These are phyloP conservation scores for Euwallacea similis DNA, from an alignment of 1,140 invertebrate species.

Conservation along the genomic window DNA sequence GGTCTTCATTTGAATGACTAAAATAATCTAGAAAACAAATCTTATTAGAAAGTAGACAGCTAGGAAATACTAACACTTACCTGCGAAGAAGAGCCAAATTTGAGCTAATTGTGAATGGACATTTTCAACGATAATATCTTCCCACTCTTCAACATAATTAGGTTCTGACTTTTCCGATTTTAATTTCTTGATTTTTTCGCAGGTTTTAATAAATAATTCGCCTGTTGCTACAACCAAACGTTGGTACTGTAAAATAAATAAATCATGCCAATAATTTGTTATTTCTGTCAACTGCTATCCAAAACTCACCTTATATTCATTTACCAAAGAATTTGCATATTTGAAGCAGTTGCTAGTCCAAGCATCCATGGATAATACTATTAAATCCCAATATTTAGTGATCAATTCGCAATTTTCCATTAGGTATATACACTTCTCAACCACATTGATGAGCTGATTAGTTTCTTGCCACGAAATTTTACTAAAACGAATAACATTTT, in stretches of 20 bases:
- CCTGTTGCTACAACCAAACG: slow-evolving; percentile 57
- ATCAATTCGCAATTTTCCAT: slow-evolving; percentile 54
- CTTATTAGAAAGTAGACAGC: background rate
- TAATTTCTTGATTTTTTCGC: slow-evolving; percentile 55
- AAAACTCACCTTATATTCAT: slow-evolving; percentile 39
- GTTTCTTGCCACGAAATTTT: slow-evolving; percentile 49
- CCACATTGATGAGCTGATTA: slow-evolving; percentile 52
- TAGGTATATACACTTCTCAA: slow-evolving; percentile 52
- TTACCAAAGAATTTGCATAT: slow-evolving; percentile 38
- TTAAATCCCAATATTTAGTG: slow-evolving; percentile 65
- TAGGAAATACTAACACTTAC: slow-evolving; percentile 39
- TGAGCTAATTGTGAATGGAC: slow-evolving; percentile 58
- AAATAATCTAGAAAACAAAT: slow-evolving; percentile 43
- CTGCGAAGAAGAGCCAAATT: slow-evolving; percentile 56
- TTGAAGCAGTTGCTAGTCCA: slow-evolving; percentile 58
- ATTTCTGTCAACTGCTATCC: background rate
- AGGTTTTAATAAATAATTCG: slow-evolving; percentile 57
- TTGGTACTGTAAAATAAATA: slow-evolving; percentile 51
- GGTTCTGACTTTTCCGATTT: slow-evolving; percentile 55
- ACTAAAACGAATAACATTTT: slow-evolving; percentile 6
- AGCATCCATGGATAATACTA: slow-evolving; percentile 64
- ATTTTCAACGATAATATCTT: slow-evolving; percentile 59
- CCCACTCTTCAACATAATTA: slow-evolving; percentile 62
- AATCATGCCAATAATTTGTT: slow-evolving; percentile 3
- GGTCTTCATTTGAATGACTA: slow-evolving; percentile 17